phyloP scores from a whole-genome alignment of 2,113 vertebrate species.

The Notechis scutatus region DNA sequence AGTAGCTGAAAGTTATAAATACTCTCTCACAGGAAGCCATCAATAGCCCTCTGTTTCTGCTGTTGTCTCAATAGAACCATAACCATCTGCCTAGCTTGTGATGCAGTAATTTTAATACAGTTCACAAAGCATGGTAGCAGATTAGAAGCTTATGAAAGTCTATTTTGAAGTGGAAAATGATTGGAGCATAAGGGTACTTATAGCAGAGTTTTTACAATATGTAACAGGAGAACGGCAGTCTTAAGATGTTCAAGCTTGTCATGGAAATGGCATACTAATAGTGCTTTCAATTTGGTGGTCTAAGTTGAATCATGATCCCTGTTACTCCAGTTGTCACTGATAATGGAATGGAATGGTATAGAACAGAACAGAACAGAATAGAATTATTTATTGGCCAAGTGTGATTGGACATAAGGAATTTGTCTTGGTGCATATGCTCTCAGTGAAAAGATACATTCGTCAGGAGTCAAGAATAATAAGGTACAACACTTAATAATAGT shows the following conservation, averaged over 20 bases:
- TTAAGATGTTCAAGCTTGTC: not conserved
- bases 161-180: not conserved
- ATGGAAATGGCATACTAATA: not conserved
- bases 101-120: not conserved
- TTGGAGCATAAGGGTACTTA: not conserved
- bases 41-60: not conserved
- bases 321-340: not conserved
- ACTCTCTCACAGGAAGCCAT: not conserved
- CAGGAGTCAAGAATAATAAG: too few species aligned
- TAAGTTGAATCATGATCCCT: not conserved
- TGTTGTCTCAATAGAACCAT: not conserved
- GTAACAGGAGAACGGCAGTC: not conserved
- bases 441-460: too few species aligned
- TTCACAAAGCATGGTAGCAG: not conserved
- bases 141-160: not conserved
- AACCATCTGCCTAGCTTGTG: not conserved
- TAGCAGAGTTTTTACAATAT: not conserved
- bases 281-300: not conserved
- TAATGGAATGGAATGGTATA: not conserved
- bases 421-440: too few species aligned
- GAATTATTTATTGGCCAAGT: too few species aligned
- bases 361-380: too few species aligned
- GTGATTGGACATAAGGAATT: too few species aligned
- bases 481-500: too few species aligned
- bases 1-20: not conserved